Evolutionary conservation across 2,888 invertebrate genomes (phyloP).

Genomic region (Elegia similella): DNA sequence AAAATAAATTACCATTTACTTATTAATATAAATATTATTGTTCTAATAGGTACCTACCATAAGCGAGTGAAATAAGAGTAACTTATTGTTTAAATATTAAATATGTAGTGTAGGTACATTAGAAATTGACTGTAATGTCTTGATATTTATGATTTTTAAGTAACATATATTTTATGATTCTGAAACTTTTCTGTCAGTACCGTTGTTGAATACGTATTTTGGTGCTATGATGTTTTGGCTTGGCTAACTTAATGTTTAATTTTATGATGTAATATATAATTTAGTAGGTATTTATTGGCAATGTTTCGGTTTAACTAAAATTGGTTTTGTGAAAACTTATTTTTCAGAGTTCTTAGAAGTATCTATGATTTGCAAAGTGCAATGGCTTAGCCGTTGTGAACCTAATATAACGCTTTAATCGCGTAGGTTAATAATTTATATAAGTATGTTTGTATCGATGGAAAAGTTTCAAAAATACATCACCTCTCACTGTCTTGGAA

Average conservation of each 20-base stretch:
- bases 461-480: conserved; percentile 67
- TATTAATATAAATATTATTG: conserved; percentile 67
- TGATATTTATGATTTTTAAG: conserved; percentile 36
- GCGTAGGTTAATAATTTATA: conserved; percentile 50
- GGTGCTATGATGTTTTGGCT: conserved; percentile 78
- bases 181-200: conserved; percentile 79
- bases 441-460: conserved; percentile 56
- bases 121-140: conserved; percentile 61
- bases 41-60: conserved; percentile 65
- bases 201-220: conserved; percentile 63
- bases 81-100: conserved; percentile 65
- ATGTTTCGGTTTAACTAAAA: conserved; percentile 55
- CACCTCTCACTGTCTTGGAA: conserved; percentile 63
- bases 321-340: conserved; percentile 38
- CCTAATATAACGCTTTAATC: conserved; percentile 64
- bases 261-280: conserved; percentile 52
- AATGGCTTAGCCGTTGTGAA: conserved; percentile 64
- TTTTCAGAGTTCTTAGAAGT: conserved; percentile 28
- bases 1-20: conserved; percentile 77
- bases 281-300: conserved; percentile 68
- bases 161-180: conserved; percentile 24
- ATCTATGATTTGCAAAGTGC: conserved; percentile 28
- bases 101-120: conserved; percentile 46
- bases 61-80: conserved; percentile 68
- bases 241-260: conserved; percentile 75